These are phyloP conservation scores for Sycobia sp. DNA, from an alignment of 1,140 invertebrate species.

Conservation along the genomic window DNA sequence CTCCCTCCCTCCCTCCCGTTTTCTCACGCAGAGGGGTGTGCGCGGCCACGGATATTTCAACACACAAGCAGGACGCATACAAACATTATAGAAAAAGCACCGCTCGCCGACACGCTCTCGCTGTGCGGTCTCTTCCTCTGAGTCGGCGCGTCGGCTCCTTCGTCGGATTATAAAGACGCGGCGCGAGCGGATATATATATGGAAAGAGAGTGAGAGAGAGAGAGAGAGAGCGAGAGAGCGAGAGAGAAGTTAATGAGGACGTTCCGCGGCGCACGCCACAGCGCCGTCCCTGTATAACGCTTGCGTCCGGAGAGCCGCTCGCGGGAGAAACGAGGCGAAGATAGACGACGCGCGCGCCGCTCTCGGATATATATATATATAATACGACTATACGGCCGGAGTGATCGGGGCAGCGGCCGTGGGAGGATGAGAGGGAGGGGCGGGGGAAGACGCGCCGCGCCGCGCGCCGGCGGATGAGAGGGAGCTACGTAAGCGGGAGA, in stretches of 20 bases:
- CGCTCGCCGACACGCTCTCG: too few relatives aligned
- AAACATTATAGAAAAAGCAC: too few relatives aligned
- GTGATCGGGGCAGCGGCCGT: not conserved
- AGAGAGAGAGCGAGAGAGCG: not conserved
- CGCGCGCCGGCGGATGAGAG: too few relatives aligned
- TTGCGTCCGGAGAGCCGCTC: not conserved
- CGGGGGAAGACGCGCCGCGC: not conserved
- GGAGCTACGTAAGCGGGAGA: not conserved
- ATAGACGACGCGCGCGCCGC: constrained; percentile 6
- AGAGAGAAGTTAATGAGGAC: constrained; percentile 20
- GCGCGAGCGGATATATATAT: too few relatives aligned
- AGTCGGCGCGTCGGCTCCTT: not conserved
- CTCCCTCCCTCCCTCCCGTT: too few relatives aligned
- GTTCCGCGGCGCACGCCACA: constrained; percentile 26
- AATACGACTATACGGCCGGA: not conserved
- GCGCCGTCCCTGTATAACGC: too few relatives aligned
- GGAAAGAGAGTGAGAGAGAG: not conserved
- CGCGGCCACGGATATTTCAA: too few relatives aligned
- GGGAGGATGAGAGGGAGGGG: not conserved
- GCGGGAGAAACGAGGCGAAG: constrained; percentile 25
- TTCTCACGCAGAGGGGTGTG: too few relatives aligned
- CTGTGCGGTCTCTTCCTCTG: constrained; percentile 13
- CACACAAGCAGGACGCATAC: too few relatives aligned
- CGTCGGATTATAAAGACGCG: constrained; percentile 19
- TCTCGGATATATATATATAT: not conserved